Conservation (phyloP, 2,113 vertebrate genomes). For the Triplophysa siluroides region DNA sequence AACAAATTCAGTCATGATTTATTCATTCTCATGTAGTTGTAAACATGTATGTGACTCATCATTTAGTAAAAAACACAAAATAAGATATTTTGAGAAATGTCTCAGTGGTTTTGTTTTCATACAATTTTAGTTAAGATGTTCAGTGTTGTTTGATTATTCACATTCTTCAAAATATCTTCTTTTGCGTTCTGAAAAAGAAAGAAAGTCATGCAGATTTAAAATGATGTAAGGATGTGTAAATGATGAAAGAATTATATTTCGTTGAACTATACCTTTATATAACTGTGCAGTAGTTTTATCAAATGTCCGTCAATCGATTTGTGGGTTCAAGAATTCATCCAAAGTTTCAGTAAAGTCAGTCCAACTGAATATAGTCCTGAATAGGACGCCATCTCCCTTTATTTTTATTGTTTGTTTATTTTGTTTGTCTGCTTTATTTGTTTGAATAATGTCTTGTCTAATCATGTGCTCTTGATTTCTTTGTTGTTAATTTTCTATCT, state of each 20-base stretch:
- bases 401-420: background rate
- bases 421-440: background rate
- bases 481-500: constrained; percentile 4
- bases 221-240: no score
- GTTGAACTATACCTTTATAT: background rate
- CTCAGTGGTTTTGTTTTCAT: no score
- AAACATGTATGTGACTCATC: no score
- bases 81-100: no score
- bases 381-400: background rate
- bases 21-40: no score
- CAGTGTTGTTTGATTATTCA: no score
- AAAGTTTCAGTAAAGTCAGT: background rate
- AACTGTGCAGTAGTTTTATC: constrained; percentile 13
- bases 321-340: background rate
- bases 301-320: background rate
- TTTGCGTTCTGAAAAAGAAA: no score
- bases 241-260: background rate
- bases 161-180: no score
- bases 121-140: no score
- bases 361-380: background rate
- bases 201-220: no score
- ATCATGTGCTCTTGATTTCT: background rate
- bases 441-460: background rate
- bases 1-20: no score
- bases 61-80: no score